Conservation (phyloP, 1,140 invertebrate species). For the Saccostrea echinata region DNA sequence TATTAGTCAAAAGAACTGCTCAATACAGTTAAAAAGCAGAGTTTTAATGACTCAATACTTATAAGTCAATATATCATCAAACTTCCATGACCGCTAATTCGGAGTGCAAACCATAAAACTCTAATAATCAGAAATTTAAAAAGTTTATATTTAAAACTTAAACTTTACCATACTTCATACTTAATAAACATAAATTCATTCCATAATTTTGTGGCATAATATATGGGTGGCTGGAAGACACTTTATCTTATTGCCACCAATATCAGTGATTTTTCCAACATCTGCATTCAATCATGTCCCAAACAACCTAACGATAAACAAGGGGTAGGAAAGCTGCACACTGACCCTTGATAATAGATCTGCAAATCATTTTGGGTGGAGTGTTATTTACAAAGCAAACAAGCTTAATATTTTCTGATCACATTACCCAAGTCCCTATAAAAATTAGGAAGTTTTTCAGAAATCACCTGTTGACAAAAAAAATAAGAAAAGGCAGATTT, state of each 20-base stretch:
- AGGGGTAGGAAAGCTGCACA: neutral
- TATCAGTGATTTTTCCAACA: neutral
- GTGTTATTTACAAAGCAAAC: conserved; percentile 2
- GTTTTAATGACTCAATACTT: neutral
- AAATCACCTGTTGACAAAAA: neutral
- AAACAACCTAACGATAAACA: neutral
- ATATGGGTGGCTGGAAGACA: too few relatives aligned
- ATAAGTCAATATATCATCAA: neutral
- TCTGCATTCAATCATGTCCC: conserved; percentile 13
- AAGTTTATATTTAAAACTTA: too few relatives aligned
- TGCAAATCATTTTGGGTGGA: conserved; percentile 1
- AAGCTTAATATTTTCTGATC: neutral
- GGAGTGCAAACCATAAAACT: too few relatives aligned
- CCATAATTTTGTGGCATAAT: too few relatives aligned
- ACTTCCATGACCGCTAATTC: too few relatives aligned
- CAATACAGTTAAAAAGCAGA: too few relatives aligned
- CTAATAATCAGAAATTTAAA: too few relatives aligned
- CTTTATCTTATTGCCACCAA: neutral
- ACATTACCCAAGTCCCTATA: neutral
- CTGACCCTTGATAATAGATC: conserved; percentile 23
- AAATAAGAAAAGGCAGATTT: neutral
- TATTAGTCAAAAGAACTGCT: neutral
- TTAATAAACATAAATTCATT: too few relatives aligned
- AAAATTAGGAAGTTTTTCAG: neutral
- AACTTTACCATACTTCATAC: too few relatives aligned